Base-by-base conservation (phyloP, 2,888 invertebrate genomes). In the Lutraria lutraria region DNA sequence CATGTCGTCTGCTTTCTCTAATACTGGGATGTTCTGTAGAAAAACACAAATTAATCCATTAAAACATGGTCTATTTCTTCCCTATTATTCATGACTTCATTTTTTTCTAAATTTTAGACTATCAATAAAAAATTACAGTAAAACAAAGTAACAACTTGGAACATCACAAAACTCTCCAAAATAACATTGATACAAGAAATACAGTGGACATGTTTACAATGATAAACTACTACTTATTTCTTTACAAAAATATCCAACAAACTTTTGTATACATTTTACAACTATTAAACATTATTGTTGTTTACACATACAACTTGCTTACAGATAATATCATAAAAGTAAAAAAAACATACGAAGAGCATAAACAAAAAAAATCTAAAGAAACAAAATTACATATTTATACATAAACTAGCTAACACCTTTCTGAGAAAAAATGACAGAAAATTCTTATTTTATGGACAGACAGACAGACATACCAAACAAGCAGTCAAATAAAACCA, bases 1-100 rank as follows among this genome's bases (percentile, higher is more conserved):
- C 87, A 6, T 63, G 83, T 63, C 81, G 81, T 63, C 43, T 54
- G 76, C 52, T 68, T 31, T 86, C 80, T 68, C 56, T 82, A 25
- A 79, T 76, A 60, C 80, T 88, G 43, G 76, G 87, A 19, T 83
- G 80, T 34, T 89, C 86, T 86, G 68, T 68, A 79, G n/a, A n/a
- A 85, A 56, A 53, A 16, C 25, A 25, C 29, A 21, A 16, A 4
- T 79, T 79, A 21, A 79, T 79, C 19, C 34, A 10, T 19, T 16
- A 10, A 10, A 68, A 25, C 63, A 68, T 25, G 12, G n/a, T 68
- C 10, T 10, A 25, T 25, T 25, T 68, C 25, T n/a, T 68, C 25
- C 19, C 16, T 56, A 8, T 25, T 25, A 25, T 25, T 68, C 63
- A 25, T 68, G 25, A 25, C 63, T 68, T 43, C 6, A n/a, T 68